Evolutionary conservation across 2,797 vertebrate genomes (phyloP), one percentile per base, ranked within the genome.

Genomic region (Emys orbicularis): DNA sequence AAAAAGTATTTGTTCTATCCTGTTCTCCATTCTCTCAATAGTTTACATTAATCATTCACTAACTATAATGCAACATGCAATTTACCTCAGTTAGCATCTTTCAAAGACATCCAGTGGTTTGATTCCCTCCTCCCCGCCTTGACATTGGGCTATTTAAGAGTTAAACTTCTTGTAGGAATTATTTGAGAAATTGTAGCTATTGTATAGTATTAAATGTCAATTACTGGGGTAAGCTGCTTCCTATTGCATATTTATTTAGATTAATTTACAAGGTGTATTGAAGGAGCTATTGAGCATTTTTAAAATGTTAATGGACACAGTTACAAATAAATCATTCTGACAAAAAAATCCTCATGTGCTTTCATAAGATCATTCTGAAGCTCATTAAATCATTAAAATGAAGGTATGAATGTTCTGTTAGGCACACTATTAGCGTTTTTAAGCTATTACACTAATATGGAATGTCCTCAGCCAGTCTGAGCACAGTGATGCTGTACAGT

Each of bases 241-340:
- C 95, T 93, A 85, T 92, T 95, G 86, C 82, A 79, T 96, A 95
- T 97, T 97, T 97, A 97, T 96, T 97, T 94, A 96, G 97, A 97
- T 96, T 93, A 96, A 98, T 97, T 97, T 95, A 91, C 79, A 86
- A 89, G 87, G 95, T 91, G 88, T 72, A 65, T 89, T 95, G 83
- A 87, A 92, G 84, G 90, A 90, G 91, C 94, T 96, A 90, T 50
- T 74, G 92, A 97, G 90, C 84, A 90, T 81, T 92, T 92, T 2
- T 76, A 96, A 96, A 96, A 97, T 96, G 88, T 93, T 98, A 98
- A 97, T 95, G 92, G 88, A 81, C 89, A 84, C 9, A 6, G 81
- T 94, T 94, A 88, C 76, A 95, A 94, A 93, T 98, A 96, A 96
- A 96, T 97, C 81, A 96, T 92, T 53, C 84, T 92, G 92, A 93